Evolutionary conservation across 2,888 invertebrate species (phyloP).

Genomic region (Agriopis marginaria): DNA sequence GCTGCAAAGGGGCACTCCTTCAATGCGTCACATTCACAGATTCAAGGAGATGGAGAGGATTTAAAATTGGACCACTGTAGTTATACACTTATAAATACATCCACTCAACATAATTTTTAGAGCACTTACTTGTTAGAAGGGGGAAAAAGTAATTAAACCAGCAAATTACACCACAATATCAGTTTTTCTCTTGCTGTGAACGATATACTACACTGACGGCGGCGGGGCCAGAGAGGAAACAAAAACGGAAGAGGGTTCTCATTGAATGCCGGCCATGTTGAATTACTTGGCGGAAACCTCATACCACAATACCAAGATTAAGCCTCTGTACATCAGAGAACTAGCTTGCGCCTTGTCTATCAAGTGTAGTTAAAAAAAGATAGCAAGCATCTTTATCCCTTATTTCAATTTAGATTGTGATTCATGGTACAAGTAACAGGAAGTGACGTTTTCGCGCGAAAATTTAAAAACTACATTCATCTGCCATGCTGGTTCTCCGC

Average conservation of each 20-base stretch:
- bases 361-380: conserved; percentile 27
- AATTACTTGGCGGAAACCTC: conserved; percentile 51
- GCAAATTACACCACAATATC: conserved; percentile 84
- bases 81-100: conserved; percentile 62
- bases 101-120: conserved; percentile 69
- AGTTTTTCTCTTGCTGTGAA: conserved; percentile 85
- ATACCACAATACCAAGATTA: conserved; percentile 41
- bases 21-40: conserved; percentile 87
- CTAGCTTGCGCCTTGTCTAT: conserved; percentile 28
- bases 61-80: conserved; percentile 56
- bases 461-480: conserved; percentile 37
- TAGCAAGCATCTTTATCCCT: conserved; percentile 15
- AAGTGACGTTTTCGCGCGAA: conserved; percentile 46
- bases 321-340: conserved; percentile 23
- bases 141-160: conserved; percentile 84
- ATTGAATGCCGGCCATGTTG: conserved; percentile 74
- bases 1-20: conserved; percentile 87
- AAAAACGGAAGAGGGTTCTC: conserved; percentile 86
- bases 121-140: conserved; percentile 86
- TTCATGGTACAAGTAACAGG: conserved; percentile 45
- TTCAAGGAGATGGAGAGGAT: conserved; percentile 53
- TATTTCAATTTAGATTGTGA: not conserved
- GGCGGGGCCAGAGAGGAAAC: conserved; percentile 85
- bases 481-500: no score
- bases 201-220: conserved; percentile 86